Evolutionary conservation across 92 coral and sea anemone species (phyloP), one percentile per base, ranked within the genome.

Genomic region (Parazoanthus darwini): DNA sequence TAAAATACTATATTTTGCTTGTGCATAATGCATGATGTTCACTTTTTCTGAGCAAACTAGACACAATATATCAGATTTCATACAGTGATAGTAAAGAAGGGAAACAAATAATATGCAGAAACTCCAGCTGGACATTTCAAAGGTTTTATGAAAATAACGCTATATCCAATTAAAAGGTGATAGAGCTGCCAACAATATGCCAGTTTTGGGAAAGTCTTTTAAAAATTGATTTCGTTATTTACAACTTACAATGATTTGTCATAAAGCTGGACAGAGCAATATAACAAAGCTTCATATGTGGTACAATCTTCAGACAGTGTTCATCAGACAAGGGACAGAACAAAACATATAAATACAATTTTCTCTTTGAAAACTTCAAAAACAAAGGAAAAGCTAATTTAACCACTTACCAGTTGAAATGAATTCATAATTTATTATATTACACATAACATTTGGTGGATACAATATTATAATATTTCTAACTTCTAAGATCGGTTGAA

Each of bases 61-160:
- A 58, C 4, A 18, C 22, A 58, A 0, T 4, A 46, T 46, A 46
- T 2, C 48, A 46, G 50, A 46, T 4, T 46, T 46, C 65, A 58
- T 58, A 18, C 18, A 18, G 65, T 58, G 65, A 1, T 58, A 4
- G 65, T 0, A 58, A 1, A 58, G 18, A 13, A 13, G 65, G 22
- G 65, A 18, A 5, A 58, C 22, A 58, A 13, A 0, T 18, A 0
- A 18, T 58, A 58, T 13, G 22, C 42, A 74, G 2, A 73, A 73
- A 33, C 78, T 4, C 38, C 78, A 74, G 78, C 78, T 74, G 78
- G 23, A 74, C 78, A 37, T 42, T 74, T 74, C 42, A 29, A 74
- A 74, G 78, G 78, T 74, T 4, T 58, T 58, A 58, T 58, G 22
- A 58, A 58, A 18, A 18, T 58, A 58, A 58, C 20, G 22, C 65